phyloP scores from a whole-genome alignment of 2,888 invertebrate genomes.

The Chaitophorus viminalis region DNA sequence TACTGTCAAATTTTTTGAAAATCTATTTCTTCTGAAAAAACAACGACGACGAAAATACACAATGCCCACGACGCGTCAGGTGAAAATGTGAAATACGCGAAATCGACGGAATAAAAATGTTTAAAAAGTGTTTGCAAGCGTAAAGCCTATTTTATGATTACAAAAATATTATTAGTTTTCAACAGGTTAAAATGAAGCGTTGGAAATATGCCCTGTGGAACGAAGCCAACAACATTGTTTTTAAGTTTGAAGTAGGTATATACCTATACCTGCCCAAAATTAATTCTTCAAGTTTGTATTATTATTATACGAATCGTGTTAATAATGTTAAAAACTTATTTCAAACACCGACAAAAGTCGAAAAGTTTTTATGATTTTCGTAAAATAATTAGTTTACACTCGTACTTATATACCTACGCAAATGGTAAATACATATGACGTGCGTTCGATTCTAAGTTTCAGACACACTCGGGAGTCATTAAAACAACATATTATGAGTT shows the following conservation, averaged over 20 bases:
- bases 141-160: background rate
- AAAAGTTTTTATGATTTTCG: background rate
- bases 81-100: background rate
- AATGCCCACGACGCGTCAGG: too few species aligned
- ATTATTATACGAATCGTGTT: conserved; percentile 17
- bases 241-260: too few species aligned
- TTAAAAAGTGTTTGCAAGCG: background rate
- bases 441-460: background rate
- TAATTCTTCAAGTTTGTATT: conserved; percentile 12
- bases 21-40: too few species aligned
- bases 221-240: conserved; percentile 19
- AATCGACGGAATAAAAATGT: background rate
- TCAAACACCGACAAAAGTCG: background rate
- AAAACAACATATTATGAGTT: background rate
- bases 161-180: conserved; percentile 22
- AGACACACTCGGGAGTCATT: background rate
- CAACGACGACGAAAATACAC: too few species aligned
- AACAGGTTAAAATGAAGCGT: conserved; percentile 12
- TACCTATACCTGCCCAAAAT: conserved; percentile 13
- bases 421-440: too few species aligned
- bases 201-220: conserved; percentile 51
- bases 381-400: background rate
- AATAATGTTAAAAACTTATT: conserved; percentile 15
- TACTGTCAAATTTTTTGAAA: too few species aligned
- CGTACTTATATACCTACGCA: too few species aligned